Evolutionary conservation across 2,797 vertebrate genomes (phyloP).

Genomic region (Nyctalus aviator): DNA sequence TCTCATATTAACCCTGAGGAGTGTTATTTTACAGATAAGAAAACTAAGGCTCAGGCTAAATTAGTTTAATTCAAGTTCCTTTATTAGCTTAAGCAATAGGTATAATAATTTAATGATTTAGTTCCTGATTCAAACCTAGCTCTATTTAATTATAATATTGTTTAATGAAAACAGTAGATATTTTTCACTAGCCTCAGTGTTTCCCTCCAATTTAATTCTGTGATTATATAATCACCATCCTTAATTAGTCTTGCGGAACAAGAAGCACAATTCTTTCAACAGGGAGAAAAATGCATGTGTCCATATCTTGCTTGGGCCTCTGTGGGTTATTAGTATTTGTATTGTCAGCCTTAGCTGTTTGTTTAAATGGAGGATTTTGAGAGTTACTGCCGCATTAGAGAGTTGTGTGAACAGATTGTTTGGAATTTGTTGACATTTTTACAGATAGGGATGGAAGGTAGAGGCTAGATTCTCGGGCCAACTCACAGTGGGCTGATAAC

Average conservation of each 20-base stretch:
- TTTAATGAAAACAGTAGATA: slow-evolving; percentile 17
- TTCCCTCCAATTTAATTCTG: neutral
- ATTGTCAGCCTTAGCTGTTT: neutral
- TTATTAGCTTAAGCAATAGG: slow-evolving; percentile 27
- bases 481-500: neutral
- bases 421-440: neutral
- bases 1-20: neutral
- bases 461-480: neutral
- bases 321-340: neutral
- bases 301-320: neutral
- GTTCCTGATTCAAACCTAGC: neutral
- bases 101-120: slow-evolving; percentile 13
- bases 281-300: neutral
- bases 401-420: neutral
- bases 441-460: neutral
- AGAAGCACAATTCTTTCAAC: slow-evolving; percentile 1
- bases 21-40: slow-evolving; percentile 1
- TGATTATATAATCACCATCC: neutral
- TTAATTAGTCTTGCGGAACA: slow-evolving; percentile 48
- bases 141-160: slow-evolving; percentile 59
- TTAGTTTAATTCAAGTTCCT: slow-evolving; percentile 50
- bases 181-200: neutral
- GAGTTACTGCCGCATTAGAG: neutral
- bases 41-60: slow-evolving; percentile 9
- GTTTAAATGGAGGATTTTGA: neutral